Conservation (phyloP, 2,113 vertebrate species). For the Saguinus midas region DNA sequence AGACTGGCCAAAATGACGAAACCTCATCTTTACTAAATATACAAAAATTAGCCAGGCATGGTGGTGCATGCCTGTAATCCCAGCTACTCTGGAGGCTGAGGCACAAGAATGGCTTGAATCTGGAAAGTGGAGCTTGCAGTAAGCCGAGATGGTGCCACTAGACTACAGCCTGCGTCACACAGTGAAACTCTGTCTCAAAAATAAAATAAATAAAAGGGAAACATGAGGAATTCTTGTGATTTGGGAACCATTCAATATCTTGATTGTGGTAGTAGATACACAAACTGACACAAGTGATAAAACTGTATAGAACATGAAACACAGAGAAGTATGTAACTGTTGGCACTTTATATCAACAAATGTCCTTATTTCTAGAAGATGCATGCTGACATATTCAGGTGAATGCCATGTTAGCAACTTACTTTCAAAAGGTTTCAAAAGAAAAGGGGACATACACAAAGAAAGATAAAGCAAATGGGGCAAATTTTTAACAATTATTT, state of each 20-base stretch:
- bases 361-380: neutral
- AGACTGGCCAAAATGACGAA: no score
- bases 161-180: no score
- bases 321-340: neutral
- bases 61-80: no score
- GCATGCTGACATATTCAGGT: neutral
- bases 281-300: neutral
- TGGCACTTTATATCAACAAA: neutral
- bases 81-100: no score
- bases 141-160: no score
- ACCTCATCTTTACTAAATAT: no score
- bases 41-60: no score
- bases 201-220: neutral
- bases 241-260: neutral
- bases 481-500: slow-evolving; percentile 8
- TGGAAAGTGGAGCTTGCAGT: no score
- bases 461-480: neutral
- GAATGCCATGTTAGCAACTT: neutral
- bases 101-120: no score
- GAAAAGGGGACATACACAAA: neutral
- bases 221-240: neutral
- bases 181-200: no score
- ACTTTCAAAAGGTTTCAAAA: slow-evolving; percentile 16
- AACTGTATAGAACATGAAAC: neutral
- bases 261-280: neutral